These are phyloP conservation scores for Pammene fasciana DNA, from an alignment of 2,888 invertebrate genomes.

Conservation along the genomic window DNA sequence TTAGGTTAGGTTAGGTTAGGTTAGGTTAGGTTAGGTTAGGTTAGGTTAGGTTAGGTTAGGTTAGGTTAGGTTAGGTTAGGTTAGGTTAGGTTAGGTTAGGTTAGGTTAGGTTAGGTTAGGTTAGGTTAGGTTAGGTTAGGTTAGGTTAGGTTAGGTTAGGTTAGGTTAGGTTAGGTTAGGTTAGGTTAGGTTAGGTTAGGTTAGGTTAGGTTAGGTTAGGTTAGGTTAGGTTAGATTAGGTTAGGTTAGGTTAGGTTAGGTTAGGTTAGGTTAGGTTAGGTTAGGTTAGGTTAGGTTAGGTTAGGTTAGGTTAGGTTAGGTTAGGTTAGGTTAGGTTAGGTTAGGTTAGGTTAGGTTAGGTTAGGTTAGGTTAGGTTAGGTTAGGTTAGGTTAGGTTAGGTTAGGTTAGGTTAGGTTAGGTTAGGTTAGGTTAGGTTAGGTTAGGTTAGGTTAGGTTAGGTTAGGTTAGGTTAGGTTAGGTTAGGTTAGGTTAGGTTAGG, in stretches of 20 bases:
- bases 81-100: constrained; percentile 7
- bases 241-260: constrained; percentile 7
- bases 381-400: constrained; percentile 7
- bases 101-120: constrained; percentile 7
- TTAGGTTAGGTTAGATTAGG: constrained; percentile 7
- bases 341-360: constrained; percentile 7
- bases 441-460: constrained; percentile 7
- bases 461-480: constrained; percentile 7
- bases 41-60: constrained; percentile 7
- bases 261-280: constrained; percentile 7
- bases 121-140: constrained; percentile 7
- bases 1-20: constrained; percentile 7
- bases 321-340: constrained; percentile 7
- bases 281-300: constrained; percentile 7
- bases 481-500: constrained; percentile 7
- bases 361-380: constrained; percentile 7
- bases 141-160: constrained; percentile 7
- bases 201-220: constrained; percentile 7
- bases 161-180: constrained; percentile 7
- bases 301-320: constrained; percentile 7
- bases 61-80: constrained; percentile 7
- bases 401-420: constrained; percentile 7
- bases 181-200: constrained; percentile 7
- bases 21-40: constrained; percentile 7
- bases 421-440: constrained; percentile 7